A percentile compares a stretch with the other conserved stretches of the same genome.
Conservation (phyloP, 2,797 vertebrate species). For the Coluber constrictor region DNA sequence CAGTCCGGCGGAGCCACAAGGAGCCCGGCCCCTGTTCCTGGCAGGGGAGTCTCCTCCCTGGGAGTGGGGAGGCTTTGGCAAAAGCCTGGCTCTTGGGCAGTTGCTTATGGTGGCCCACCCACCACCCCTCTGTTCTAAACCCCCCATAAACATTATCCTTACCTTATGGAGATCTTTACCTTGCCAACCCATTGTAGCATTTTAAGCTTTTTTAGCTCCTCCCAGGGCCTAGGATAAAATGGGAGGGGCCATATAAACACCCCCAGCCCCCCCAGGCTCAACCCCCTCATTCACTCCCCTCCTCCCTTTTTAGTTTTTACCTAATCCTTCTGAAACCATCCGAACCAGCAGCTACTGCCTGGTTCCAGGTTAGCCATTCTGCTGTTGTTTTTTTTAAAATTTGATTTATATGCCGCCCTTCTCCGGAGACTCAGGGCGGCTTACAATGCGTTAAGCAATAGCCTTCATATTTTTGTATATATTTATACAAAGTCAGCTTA, state of each 20-base stretch:
- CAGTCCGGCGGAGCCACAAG: no score
- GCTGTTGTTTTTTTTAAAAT: no score
- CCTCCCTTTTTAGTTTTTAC: background rate
- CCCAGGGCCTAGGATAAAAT: background rate
- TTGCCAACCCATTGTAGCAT: background rate
- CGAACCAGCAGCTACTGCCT: background rate
- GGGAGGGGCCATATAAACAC: background rate
- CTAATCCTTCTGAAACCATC: background rate
- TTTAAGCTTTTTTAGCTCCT: background rate
- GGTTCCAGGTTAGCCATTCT: no score
- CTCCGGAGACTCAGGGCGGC: no score
- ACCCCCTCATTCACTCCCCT: no score
- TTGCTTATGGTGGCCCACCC: background rate
- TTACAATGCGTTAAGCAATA: no score
- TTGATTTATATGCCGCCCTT: no score
- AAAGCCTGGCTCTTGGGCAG: background rate
- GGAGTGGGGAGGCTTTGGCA: background rate
- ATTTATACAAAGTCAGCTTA: no score
- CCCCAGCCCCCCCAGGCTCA: background rate
- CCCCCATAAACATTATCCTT: no score
- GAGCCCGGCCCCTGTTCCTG: background rate
- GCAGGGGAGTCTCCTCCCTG: no score
- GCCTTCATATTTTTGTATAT: no score
- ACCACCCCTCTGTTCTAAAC: no score
- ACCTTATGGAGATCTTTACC: background rate